Percentiles rank a stretch among this genome's conserved stretches.
Conservation (phyloP, 2,797 vertebrate genomes). For the Toxotes lorentzi region DNA sequence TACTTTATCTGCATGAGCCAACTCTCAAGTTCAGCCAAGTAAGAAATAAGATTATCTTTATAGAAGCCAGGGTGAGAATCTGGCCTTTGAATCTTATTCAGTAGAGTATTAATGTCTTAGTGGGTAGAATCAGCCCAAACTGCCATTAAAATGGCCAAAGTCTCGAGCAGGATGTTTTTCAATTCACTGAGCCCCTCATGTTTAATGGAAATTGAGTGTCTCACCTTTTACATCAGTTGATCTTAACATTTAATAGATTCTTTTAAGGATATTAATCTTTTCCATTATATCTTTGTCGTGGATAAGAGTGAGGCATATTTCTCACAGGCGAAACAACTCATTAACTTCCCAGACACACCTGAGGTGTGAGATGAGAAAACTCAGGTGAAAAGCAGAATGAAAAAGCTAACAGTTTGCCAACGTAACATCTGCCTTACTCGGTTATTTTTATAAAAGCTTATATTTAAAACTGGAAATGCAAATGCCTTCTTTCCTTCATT, state of each 20-base stretch:
- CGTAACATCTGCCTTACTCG: slow-evolving; percentile 12
- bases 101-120: slow-evolving; percentile 77
- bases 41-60: slow-evolving; percentile 85
- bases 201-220: slow-evolving; percentile 80
- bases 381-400: slow-evolving; percentile 48
- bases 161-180: slow-evolving; percentile 76
- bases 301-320: slow-evolving; percentile 71
- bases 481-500: slow-evolving; percentile 51
- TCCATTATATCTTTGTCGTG: slow-evolving; percentile 74
- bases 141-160: slow-evolving; percentile 77
- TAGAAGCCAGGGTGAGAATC: slow-evolving; percentile 75
- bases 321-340: slow-evolving; percentile 74
- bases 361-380: slow-evolving; percentile 58
- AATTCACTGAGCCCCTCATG: slow-evolving; percentile 68
- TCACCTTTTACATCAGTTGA: slow-evolving; percentile 78
- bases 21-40: slow-evolving; percentile 83
- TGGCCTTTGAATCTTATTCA: slow-evolving; percentile 82
- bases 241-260: slow-evolving; percentile 82
- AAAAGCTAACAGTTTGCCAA: slow-evolving; percentile 37
- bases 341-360: slow-evolving; percentile 76
- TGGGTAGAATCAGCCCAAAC: slow-evolving; percentile 74
- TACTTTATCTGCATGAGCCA: slow-evolving; percentile 81
- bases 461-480: slow-evolving; percentile 58
- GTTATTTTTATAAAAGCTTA: slow-evolving; percentile 46
- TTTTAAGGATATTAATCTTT: slow-evolving; percentile 80